These are phyloP conservation scores for Vanessa atalanta DNA, from an alignment of 1,140 invertebrate genomes.

Conservation along the genomic window DNA sequence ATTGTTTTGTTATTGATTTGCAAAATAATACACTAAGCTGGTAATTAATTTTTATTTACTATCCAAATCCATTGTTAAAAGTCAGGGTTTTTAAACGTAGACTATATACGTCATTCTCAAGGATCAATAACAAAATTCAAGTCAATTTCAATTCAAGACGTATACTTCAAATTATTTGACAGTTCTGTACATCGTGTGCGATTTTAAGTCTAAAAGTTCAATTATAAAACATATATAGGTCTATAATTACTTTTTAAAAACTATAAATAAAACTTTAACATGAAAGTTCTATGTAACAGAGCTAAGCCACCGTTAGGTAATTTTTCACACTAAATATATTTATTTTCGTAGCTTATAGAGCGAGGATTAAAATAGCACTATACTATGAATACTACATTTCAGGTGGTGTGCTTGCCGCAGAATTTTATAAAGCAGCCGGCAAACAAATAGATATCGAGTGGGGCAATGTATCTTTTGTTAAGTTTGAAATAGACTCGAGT, in stretches of 20 bases:
- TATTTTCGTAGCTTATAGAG: background rate
- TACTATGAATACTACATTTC: slow-evolving; percentile 46
- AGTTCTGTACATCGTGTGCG: slow-evolving; percentile 44
- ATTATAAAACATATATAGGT: slow-evolving; percentile 13
- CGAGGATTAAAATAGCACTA: slow-evolving; percentile 50
- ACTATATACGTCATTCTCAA: too few relatives aligned
- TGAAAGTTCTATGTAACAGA: slow-evolving; percentile 74
- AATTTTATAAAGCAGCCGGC: slow-evolving; percentile 57
- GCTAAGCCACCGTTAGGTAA: slow-evolving; percentile 74
- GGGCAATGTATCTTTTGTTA: slow-evolving; percentile 64
- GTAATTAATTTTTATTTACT: too few relatives aligned
- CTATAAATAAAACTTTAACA: slow-evolving; percentile 41
- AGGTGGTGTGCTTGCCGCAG: slow-evolving; percentile 74
- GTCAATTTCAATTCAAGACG: too few relatives aligned
- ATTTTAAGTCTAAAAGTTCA: slow-evolving; percentile 31
- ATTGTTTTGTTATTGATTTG: too few relatives aligned
- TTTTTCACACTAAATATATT: slow-evolving; percentile 18
- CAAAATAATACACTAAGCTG: too few relatives aligned
- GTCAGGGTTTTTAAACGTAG: too few relatives aligned
- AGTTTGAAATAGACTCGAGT: slow-evolving; percentile 45
- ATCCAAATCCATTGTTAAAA: too few relatives aligned
- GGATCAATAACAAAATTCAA: too few relatives aligned
- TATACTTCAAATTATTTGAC: slow-evolving; percentile 10
- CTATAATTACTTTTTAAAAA: slow-evolving; percentile 28
- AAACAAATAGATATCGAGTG: slow-evolving; percentile 69